phyloP scores from a whole-genome alignment of 1,140 invertebrate species.

The Anoplophora glabripennis region DNA sequence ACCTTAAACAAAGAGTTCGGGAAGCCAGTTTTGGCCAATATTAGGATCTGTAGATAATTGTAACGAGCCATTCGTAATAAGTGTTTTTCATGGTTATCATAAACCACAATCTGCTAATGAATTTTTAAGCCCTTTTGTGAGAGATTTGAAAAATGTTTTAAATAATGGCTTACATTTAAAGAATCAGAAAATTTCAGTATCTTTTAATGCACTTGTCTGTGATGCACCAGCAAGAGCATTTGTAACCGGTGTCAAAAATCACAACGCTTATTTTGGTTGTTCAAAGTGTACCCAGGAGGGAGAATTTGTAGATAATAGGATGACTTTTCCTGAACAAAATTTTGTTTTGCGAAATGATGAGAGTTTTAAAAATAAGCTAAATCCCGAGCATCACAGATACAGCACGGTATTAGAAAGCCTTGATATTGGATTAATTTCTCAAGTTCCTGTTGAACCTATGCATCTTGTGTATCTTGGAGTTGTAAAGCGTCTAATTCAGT shows the following conservation, averaged over 20 bases:
- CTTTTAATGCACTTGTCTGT: conserved; percentile 11
- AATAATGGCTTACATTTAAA: conserved; percentile 3
- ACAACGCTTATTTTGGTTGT: conserved; percentile 18
- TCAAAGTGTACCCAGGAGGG: conserved; percentile 18
- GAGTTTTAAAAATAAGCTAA: conserved; percentile 2
- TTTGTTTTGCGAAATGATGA: conserved; percentile 9
- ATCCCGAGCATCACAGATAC: conserved; percentile 13
- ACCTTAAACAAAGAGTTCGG: no score
- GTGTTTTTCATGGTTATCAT: conserved; percentile 4
- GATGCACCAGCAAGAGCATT: conserved; percentile 25
- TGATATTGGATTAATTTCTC: neutral
- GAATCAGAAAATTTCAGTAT: conserved; percentile 5
- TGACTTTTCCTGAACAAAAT: conserved; percentile 10
- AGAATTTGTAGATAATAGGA: conserved; percentile 6
- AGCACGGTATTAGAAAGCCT: neutral
- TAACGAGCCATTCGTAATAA: conserved; percentile 5
- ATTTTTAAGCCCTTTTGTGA: neutral
- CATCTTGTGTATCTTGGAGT: conserved; percentile 16
- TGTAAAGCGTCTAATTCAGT: conserved; percentile 10
- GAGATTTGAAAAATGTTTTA: conserved; percentile 4
- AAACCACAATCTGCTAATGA: neutral
- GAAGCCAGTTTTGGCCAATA: no score
- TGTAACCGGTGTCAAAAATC: conserved; percentile 15
- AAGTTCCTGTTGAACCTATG: conserved; percentile 9
- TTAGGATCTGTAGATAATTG: no score